phyloP scores from a whole-genome alignment of 2,797 vertebrate species.

The Jordanella pulchra region DNA sequence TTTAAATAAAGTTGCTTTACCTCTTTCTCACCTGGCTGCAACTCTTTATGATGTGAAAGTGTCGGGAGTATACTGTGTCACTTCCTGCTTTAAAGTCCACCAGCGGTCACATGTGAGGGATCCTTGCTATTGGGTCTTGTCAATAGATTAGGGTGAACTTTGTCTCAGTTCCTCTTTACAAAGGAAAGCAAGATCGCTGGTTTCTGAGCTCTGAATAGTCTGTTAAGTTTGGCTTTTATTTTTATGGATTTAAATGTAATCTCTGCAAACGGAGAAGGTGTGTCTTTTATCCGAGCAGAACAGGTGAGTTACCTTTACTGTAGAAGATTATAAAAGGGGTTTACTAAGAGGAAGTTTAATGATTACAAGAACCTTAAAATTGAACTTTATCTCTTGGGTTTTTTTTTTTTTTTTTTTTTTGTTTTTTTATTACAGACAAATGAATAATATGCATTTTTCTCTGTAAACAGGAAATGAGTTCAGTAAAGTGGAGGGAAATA shows the following conservation, averaged over 20 bases:
- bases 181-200: not conserved
- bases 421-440: not conserved
- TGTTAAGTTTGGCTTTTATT: not conserved
- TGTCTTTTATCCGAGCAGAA: not conserved
- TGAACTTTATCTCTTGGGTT: not conserved
- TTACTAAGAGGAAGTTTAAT: not conserved
- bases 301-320: constrained; percentile 53
- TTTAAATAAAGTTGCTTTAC: constrained; percentile 50
- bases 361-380: too few relatives aligned
- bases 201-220: not conserved
- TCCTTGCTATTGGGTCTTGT: constrained; percentile 33
- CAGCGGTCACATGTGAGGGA: constrained; percentile 62
- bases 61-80: constrained; percentile 9
- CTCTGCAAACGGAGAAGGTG: not conserved
- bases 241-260: not conserved
- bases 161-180: constrained; percentile 63
- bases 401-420: not conserved
- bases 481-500: not conserved
- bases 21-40: not conserved
- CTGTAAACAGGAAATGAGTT: constrained; percentile 14
- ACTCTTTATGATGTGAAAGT: constrained; percentile 4
- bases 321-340: not conserved
- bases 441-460: not conserved
- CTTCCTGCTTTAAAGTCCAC: constrained; percentile 64
- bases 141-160: constrained; percentile 69